phyloP scores from a whole-genome alignment of 2,113 vertebrate species.

The Grallaria varia region DNA sequence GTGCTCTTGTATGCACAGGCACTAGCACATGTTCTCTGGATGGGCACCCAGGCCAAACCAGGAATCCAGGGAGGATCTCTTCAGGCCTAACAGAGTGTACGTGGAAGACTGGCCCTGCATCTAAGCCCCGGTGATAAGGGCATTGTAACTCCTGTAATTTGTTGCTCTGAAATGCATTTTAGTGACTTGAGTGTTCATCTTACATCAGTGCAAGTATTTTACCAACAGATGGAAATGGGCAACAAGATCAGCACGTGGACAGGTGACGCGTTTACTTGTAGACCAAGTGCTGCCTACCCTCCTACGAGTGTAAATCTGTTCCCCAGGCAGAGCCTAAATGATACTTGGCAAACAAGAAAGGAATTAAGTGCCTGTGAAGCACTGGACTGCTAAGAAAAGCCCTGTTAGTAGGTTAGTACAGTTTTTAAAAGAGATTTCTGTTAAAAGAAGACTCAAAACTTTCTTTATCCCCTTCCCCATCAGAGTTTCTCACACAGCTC shows the following conservation, averaged over 20 bases:
- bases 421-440: background rate
- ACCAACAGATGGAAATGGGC: background rate
- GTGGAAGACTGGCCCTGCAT: background rate
- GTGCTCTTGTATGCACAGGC: fast-evolving
- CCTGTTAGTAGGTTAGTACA: background rate
- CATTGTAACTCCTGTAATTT: background rate
- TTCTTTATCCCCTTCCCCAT: background rate
- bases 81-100: background rate
- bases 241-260: background rate
- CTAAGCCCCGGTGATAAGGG: background rate
- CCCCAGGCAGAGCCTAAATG: background rate
- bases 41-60: background rate
- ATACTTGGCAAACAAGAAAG: background rate
- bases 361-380: fast-evolving
- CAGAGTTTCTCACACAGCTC: background rate
- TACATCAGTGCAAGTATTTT: background rate
- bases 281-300: background rate
- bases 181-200: background rate
- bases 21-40: background rate
- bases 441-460: background rate
- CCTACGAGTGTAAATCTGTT: background rate
- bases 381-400: background rate
- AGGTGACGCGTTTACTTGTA: background rate
- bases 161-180: background rate
- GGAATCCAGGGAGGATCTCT: background rate